A percentile compares a stretch with the other conserved stretches of the same genome.
These are phyloP conservation scores for Pyrgilauda ruficollis DNA, from an alignment of 2,113 vertebrate species.

Conservation along the genomic window DNA sequence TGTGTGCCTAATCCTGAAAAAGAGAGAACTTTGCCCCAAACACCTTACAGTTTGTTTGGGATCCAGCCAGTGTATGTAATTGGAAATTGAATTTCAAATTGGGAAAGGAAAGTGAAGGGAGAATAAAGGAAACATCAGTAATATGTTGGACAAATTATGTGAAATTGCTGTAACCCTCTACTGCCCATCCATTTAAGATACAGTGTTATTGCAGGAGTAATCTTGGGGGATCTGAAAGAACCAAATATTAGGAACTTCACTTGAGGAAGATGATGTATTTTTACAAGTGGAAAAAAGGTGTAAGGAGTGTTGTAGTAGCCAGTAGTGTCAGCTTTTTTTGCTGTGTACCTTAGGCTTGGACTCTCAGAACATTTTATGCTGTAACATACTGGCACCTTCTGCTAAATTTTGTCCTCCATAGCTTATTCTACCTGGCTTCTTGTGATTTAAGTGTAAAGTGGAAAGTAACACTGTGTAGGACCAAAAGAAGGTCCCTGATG, in stretches of 20 bases:
- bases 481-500: neutral
- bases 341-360: neutral
- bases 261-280: neutral
- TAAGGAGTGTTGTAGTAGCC: neutral
- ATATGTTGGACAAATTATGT: neutral
- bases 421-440: neutral
- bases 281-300: neutral
- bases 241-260: neutral
- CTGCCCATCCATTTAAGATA: neutral
- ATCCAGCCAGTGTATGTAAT: neutral
- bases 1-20: neutral
- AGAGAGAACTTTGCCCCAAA: neutral
- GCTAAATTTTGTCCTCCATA: neutral
- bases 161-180: neutral
- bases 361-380: neutral
- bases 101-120: neutral
- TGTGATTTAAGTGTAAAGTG: neutral
- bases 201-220: neutral
- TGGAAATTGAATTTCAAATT: neutral
- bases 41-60: neutral
- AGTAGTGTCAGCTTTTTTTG: neutral
- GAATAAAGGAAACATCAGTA: neutral
- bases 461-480: neutral
- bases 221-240: neutral
- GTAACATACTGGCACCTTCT: neutral